Evolutionary conservation across 1,140 invertebrate species (phyloP).

Genomic region (Periplaneta americana): DNA sequence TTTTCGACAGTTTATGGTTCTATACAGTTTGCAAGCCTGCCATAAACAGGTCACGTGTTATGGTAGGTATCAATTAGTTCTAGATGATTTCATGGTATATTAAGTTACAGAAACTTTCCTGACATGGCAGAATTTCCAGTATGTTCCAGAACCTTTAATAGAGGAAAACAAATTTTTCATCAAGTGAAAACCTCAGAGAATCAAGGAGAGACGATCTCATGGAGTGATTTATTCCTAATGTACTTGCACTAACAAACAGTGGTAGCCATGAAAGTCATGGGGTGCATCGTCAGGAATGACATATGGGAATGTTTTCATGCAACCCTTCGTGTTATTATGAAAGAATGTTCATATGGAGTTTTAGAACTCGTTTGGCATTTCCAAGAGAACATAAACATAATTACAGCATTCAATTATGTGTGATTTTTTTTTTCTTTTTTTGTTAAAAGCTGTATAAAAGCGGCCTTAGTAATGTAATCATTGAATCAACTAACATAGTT

Average conservation of each 20-base stretch:
- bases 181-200: background rate
- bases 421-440: background rate
- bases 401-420: background rate
- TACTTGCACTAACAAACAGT: background rate
- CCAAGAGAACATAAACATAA: background rate
- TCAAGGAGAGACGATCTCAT: conserved; percentile 2
- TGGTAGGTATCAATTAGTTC: background rate
- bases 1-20: background rate
- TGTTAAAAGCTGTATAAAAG: conserved; percentile 7
- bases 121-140: background rate
- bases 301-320: background rate
- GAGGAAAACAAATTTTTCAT: background rate
- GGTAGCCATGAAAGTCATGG: background rate
- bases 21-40: background rate
- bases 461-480: conserved; percentile 6
- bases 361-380: background rate
- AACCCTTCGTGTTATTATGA: background rate
- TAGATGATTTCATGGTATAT: too few relatives aligned
- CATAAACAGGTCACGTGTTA: background rate
- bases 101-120: background rate
- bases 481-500: background rate
- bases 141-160: background rate
- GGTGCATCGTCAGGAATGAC: background rate
- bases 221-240: background rate
- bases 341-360: background rate